Percentiles rank a stretch among this genome's conserved stretches.
phyloP scores from a whole-genome alignment of 2,888 invertebrate species.

The Harpagoxenus sublaevis region DNA sequence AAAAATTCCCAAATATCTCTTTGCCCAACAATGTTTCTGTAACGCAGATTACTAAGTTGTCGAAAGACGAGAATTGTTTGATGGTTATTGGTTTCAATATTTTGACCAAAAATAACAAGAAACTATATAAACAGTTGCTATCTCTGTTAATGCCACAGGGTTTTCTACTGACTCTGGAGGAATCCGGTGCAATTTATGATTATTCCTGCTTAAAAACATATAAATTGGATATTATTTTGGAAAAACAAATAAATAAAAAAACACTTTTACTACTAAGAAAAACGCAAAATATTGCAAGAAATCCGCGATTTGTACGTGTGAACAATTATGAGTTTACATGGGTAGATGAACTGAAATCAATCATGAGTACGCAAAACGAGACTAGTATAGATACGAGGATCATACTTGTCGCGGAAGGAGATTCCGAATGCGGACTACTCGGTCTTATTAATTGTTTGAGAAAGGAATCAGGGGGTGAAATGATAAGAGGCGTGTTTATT shows the following conservation, averaged over 20 bases:
- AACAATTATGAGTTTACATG: slow-evolving; percentile 82
- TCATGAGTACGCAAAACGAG: slow-evolving; percentile 84
- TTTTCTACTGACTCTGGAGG: slow-evolving; percentile 61
- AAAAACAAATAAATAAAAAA: slow-evolving; percentile 72
- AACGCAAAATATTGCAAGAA: slow-evolving; percentile 75
- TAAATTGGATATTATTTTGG: slow-evolving; percentile 72
- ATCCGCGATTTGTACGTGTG: slow-evolving; percentile 65
- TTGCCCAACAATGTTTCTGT: slow-evolving; percentile 71
- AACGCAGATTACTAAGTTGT: too few relatives aligned
- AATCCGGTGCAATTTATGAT: slow-evolving; percentile 1
- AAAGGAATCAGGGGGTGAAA: slow-evolving; percentile 90
- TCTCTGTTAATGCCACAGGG: too few relatives aligned
- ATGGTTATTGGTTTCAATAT: too few relatives aligned
- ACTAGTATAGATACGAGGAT: slow-evolving; percentile 79
- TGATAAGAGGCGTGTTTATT: slow-evolving; percentile 89
- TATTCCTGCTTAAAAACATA: slow-evolving; percentile 20
- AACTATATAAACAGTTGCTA: too few relatives aligned
- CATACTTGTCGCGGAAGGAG: too few relatives aligned
- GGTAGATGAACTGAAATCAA: slow-evolving; percentile 82
- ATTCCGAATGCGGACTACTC: slow-evolving; percentile 89
- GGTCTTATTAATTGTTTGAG: slow-evolving; percentile 95
- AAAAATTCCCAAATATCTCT: slow-evolving; percentile 85
- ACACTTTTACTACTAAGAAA: slow-evolving; percentile 72
- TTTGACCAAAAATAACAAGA: too few relatives aligned
- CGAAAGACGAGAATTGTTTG: too few relatives aligned